Conservation (phyloP, 2,113 vertebrate species). For the Centropus bengalensis region DNA sequence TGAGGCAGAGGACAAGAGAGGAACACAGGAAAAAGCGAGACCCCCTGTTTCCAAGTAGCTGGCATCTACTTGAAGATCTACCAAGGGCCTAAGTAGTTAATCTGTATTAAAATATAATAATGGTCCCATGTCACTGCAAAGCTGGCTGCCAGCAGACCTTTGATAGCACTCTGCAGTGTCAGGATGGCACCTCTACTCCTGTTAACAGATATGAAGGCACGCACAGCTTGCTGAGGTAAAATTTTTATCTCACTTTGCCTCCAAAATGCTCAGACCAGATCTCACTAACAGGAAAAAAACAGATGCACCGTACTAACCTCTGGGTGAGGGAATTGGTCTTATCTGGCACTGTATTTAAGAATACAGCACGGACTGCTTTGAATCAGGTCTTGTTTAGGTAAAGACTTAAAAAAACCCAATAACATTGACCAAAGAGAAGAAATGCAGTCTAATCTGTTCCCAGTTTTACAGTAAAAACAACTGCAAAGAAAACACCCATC, state of each 20-base stretch:
- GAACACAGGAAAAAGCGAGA: not conserved
- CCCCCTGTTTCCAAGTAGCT: not conserved
- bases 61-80: not conserved
- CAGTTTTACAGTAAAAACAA: not conserved
- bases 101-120: not conserved
- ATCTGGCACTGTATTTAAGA: not conserved
- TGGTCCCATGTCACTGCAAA: not conserved
- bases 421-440: not conserved
- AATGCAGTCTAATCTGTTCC: not conserved
- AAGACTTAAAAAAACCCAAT: not conserved
- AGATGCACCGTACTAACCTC: not conserved
- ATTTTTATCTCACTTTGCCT: not conserved
- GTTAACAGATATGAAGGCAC: not conserved
- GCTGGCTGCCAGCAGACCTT: not conserved
- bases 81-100: not conserved
- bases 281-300: not conserved
- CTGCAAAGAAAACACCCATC: not conserved
- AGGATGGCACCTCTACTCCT: not conserved
- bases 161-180: not conserved
- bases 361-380: not conserved
- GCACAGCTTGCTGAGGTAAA: not conserved
- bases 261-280: not conserved
- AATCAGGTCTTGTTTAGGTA: not conserved
- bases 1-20: not conserved
- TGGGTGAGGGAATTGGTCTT: not conserved